Evolutionary conservation across 2,797 vertebrate genomes (phyloP).

Genomic region (Hippoglossus hippoglossus): DNA sequence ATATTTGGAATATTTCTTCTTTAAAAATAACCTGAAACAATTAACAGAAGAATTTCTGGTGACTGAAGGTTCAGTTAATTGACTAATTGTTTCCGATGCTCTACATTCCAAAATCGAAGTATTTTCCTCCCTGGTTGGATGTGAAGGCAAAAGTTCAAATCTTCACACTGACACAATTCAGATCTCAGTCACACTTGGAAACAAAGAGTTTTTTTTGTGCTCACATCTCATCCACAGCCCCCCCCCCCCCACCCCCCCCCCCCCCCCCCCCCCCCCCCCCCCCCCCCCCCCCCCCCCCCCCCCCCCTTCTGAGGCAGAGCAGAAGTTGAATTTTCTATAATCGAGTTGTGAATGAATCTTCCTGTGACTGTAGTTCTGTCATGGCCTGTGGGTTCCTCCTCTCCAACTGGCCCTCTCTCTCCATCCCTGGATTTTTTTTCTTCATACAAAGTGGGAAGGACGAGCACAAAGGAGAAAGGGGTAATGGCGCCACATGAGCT

Average conservation of each 20-base stretch:
- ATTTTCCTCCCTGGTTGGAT: constrained; percentile 13
- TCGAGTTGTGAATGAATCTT: constrained; percentile 63
- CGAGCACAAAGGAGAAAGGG: constrained; percentile 63
- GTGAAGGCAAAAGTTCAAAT: constrained; percentile 58
- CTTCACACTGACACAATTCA: constrained; percentile 57
- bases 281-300: too few species aligned
- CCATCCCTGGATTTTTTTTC: constrained; percentile 40
- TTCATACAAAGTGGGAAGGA: constrained; percentile 57
- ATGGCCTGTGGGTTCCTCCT: constrained; percentile 44
- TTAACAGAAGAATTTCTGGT: neutral
- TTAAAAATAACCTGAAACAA: neutral
- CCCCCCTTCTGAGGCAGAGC: constrained; percentile 17
- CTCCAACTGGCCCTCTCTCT: constrained; percentile 30
- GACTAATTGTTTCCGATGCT: neutral
- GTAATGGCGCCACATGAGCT: constrained; percentile 72
- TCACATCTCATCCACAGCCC: constrained; percentile 32
- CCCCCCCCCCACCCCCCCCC: neutral
- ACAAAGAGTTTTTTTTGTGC: constrained; percentile 62
- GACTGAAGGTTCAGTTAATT: neutral
- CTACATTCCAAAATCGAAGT: neutral
- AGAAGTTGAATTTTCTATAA: constrained; percentile 61
- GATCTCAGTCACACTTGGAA: constrained; percentile 34
- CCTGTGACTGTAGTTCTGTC: constrained; percentile 51
- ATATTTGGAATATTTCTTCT: too few species aligned
- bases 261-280: too few species aligned